Evolutionary conservation across 1,140 invertebrate genomes (phyloP).

Genomic region (Trichoplusia ni): DNA sequence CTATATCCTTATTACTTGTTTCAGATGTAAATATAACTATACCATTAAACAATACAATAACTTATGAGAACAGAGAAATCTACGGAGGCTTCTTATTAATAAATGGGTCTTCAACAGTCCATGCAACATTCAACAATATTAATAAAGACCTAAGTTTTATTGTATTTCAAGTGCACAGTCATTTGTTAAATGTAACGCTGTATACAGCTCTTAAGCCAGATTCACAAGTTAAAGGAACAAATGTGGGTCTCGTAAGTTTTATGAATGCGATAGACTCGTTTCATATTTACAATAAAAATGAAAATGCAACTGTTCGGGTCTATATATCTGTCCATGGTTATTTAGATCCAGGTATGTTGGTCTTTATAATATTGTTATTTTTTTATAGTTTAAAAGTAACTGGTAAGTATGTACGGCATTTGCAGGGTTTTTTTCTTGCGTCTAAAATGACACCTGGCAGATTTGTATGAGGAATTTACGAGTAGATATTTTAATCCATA

Average conservation of each 20-base stretch:
- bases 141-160: slow-evolving; percentile 81
- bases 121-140: slow-evolving; percentile 79
- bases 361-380: slow-evolving; percentile 1
- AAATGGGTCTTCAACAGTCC: slow-evolving; percentile 52
- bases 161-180: slow-evolving; percentile 86
- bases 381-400: too few relatives aligned
- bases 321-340: slow-evolving; percentile 83
- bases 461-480: too few relatives aligned
- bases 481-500: too few relatives aligned
- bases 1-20: slow-evolving; percentile 54
- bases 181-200: slow-evolving; percentile 83
- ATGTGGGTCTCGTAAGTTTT: slow-evolving; percentile 83
- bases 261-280: slow-evolving; percentile 51
- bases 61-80: slow-evolving; percentile 57
- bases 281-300: slow-evolving; percentile 73
- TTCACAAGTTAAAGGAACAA: slow-evolving; percentile 79
- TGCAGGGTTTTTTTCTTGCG: too few relatives aligned
- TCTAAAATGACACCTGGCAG: too few relatives aligned
- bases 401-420: too few relatives aligned
- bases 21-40: slow-evolving; percentile 67
- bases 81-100: slow-evolving; percentile 57
- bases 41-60: slow-evolving; percentile 57
- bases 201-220: slow-evolving; percentile 75
- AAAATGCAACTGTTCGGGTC: slow-evolving; percentile 49
- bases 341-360: slow-evolving; percentile 77